Percentiles rank a stretch among this genome's conserved stretches.
These are phyloP conservation scores for Cheilosia scutellata DNA, from an alignment of 2,888 invertebrate genomes.

Conservation along the genomic window DNA sequence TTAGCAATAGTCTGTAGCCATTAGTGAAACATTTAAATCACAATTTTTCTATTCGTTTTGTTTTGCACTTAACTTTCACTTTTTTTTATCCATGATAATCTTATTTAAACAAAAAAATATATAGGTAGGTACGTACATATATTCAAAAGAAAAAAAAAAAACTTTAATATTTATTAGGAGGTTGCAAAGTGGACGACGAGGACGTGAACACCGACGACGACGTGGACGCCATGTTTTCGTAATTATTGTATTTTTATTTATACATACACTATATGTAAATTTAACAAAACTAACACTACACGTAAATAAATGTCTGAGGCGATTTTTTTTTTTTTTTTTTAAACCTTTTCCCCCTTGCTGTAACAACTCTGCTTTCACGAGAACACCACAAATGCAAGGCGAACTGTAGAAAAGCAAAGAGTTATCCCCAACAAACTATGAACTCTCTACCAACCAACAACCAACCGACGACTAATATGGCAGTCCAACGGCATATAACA, in stretches of 20 bases:
- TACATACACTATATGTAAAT: slow-evolving; percentile 34
- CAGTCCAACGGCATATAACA: slow-evolving; percentile 65
- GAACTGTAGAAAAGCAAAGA: slow-evolving; percentile 69
- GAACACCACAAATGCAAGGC: slow-evolving; percentile 67
- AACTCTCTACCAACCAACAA: slow-evolving; percentile 74
- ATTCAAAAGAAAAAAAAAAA: slow-evolving; percentile 9
- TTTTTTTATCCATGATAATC: slow-evolving; percentile 32
- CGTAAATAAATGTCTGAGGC: slow-evolving; percentile 35
- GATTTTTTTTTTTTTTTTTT: slow-evolving; percentile 27
- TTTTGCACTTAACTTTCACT: slow-evolving; percentile 63
- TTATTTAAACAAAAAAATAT: background rate
- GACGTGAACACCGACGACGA: slow-evolving; percentile 65
- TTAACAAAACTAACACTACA: slow-evolving; percentile 57
- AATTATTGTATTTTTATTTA: slow-evolving; percentile 51
- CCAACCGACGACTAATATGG: slow-evolving; percentile 71
- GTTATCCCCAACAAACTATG: slow-evolving; percentile 69
- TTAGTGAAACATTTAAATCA: slow-evolving; percentile 56
- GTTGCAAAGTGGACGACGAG: slow-evolving; percentile 66
- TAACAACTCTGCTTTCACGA: slow-evolving; percentile 67
- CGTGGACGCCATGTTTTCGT: slow-evolving; percentile 74
- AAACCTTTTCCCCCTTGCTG: slow-evolving; percentile 49
- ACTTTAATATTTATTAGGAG: slow-evolving; percentile 52
- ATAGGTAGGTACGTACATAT: too few species aligned
- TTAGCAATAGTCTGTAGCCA: slow-evolving; percentile 73
- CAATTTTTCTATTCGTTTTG: slow-evolving; percentile 36